Evolutionary conservation across 1,140 invertebrate species (phyloP), one percentile per base, ranked within the genome.

Genomic region (Camponotus vicinus): DNA sequence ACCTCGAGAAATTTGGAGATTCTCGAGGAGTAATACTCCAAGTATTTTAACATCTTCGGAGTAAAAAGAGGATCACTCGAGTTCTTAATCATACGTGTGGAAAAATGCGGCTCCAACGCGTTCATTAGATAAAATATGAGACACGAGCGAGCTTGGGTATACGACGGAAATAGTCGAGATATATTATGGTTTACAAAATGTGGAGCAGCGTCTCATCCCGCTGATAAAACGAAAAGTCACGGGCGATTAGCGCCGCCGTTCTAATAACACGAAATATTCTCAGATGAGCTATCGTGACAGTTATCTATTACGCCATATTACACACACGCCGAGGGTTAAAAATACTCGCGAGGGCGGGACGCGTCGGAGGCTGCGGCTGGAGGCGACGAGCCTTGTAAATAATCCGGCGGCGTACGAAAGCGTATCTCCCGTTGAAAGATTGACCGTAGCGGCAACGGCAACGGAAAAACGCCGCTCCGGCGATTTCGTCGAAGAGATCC

Each of bases 241-340:
- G 55, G 52, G 79, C 79, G 79, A 83, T 83, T 83, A 83, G 69
- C 57, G 55, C 21, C 49, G 79, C 79, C 79, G 79, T 83, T 83
- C 69, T 75, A 83, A 83, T 83, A 83, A 83, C 79, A 83, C 79
- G 69, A 83, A 83, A 83, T 75, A 83, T 83, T 83, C 79, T 21
- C 2, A 61, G 69, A 73, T 83, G 79, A 83, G 40, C 55, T 75
- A 83, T 83, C 79, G 69, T 83, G 79, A 83, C 79, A 83, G 79
- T 83, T 83, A 83, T 83, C 79, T 75, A 83, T 83, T 83, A 83
- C 79, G 69, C 79, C 79, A 75, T 75, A 83, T 83, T 83, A 73
- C 79, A 61, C 79, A 49, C 79, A 69, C 21, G 21, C 21, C 18
- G 63, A 9, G 27, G 40, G 69, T 75, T 75, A 75, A 83, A 83